Percentiles rank a stretch among this genome's conserved stretches.
phyloP scores from a whole-genome alignment of 1,140 invertebrate species.

The Alviniconcha marisindica region DNA sequence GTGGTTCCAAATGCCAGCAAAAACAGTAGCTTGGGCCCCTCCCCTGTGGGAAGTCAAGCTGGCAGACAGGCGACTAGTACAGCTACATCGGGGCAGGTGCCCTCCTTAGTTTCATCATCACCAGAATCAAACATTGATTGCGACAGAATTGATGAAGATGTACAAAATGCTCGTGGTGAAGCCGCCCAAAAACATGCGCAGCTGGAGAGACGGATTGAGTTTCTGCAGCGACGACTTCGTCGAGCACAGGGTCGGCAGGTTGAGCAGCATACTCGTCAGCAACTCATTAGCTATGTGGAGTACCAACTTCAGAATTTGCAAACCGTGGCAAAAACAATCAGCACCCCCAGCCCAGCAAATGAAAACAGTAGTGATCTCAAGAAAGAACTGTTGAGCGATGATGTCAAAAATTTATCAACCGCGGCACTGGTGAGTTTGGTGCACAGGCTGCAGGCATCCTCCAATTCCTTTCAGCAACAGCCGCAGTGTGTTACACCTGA shows the following conservation, averaged over 20 bases:
- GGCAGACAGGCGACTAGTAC: not conserved
- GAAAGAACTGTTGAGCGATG: conserved; percentile 75
- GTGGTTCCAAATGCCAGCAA: not conserved
- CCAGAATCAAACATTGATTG: not conserved
- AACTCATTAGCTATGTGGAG: conserved; percentile 85
- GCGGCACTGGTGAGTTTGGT: conserved; percentile 79
- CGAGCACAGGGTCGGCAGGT: conserved; percentile 85
- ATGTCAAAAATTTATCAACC: conserved; percentile 78
- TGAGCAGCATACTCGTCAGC: conserved; percentile 85
- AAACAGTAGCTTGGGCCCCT: not conserved
- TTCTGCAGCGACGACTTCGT: conserved; percentile 83
- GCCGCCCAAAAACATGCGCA: conserved; percentile 82
- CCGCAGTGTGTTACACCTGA: conserved; percentile 43
- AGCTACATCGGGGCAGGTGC: not conserved
- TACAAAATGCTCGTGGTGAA: conserved; percentile 57
- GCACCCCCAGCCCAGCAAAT: not conserved
- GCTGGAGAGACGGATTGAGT: conserved; percentile 82
- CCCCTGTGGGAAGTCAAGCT: not conserved
- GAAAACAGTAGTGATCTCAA: conserved; percentile 57
- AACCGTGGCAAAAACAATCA: conserved; percentile 60
- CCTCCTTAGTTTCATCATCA: not conserved
- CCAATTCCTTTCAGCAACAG: conserved; percentile 47
- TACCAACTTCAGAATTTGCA: conserved; percentile 80
- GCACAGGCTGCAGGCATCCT: conserved; percentile 75
- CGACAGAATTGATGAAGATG: not conserved